Conservation (phyloP, 2,888 invertebrate species). For the Drosophila pseudotalamancana region DNA sequence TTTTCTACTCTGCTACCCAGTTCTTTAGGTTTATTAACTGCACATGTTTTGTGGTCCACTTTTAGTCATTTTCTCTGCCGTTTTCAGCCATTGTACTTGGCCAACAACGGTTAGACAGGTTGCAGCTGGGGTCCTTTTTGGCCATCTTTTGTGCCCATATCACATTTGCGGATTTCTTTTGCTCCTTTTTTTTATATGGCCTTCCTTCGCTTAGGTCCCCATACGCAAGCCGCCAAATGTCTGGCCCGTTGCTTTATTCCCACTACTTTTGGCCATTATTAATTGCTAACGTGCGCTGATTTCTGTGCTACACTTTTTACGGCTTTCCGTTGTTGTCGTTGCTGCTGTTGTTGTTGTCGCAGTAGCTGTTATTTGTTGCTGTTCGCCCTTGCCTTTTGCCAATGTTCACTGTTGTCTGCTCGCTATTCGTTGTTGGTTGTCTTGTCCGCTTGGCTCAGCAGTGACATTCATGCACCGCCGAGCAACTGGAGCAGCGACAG, state of each 20-base stretch:
- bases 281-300: slow-evolving; percentile 80
- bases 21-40: background rate
- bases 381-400: slow-evolving; percentile 39
- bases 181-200: slow-evolving; percentile 6
- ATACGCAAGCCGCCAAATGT: slow-evolving; percentile 70
- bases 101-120: slow-evolving; percentile 27
- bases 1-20: too few relatives aligned
- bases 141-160: slow-evolving; percentile 47
- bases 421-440: slow-evolving; percentile 44
- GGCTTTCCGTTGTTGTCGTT: slow-evolving; percentile 17
- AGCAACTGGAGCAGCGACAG: slow-evolving; percentile 33
- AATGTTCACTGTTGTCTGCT: slow-evolving; percentile 40
- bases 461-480: slow-evolving; percentile 75
- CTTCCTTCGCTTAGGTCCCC: slow-evolving; percentile 49
- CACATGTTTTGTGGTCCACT: background rate
- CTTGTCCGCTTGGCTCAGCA: slow-evolving; percentile 75
- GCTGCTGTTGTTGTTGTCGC: slow-evolving; percentile 12
- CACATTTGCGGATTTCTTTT: slow-evolving; percentile 31
- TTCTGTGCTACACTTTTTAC: slow-evolving; percentile 72
- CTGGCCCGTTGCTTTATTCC: slow-evolving; percentile 46
- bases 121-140: slow-evolving; percentile 45
- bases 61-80: background rate
- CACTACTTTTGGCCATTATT: slow-evolving; percentile 71
- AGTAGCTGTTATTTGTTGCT: slow-evolving; percentile 61
- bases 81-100: slow-evolving; percentile 17